phyloP scores from a whole-genome alignment of 2,888 invertebrate genomes.

The Druceiella hillmani region DNA sequence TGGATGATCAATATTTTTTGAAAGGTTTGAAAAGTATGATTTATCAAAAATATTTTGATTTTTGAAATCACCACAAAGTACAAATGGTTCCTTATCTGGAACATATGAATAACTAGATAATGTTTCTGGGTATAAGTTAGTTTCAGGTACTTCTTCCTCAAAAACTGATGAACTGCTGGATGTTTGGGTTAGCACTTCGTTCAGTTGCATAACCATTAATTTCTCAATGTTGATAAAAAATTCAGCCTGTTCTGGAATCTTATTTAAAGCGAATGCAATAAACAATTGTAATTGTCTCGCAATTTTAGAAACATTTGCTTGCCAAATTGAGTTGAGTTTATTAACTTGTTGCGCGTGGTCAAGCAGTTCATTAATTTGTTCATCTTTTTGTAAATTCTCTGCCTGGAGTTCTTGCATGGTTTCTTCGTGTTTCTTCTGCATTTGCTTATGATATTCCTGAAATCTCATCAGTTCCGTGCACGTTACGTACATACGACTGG shows the following conservation, averaged over 20 bases:
- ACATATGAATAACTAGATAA: constrained; percentile 29
- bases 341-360: constrained; percentile 32
- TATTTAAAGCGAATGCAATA: constrained; percentile 36
- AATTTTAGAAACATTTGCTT: constrained; percentile 39
- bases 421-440: constrained; percentile 32
- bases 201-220: constrained; percentile 39
- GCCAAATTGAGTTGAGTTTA: constrained; percentile 34
- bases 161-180: too few relatives aligned
- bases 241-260: constrained; percentile 39
- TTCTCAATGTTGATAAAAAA: constrained; percentile 45
- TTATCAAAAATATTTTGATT: constrained; percentile 33
- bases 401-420: constrained; percentile 31
- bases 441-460: constrained; percentile 30
- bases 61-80: constrained; percentile 33
- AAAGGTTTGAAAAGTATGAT: constrained; percentile 33
- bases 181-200: constrained; percentile 28
- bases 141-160: too few relatives aligned
- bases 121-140: too few relatives aligned
- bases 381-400: constrained; percentile 31
- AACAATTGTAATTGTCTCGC: constrained; percentile 41
- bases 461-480: constrained; percentile 39
- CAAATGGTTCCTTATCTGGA: constrained; percentile 35
- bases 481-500: constrained; percentile 43
- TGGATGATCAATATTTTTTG: constrained; percentile 29
- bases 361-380: constrained; percentile 31